Evolutionary conservation across 2,797 vertebrate species (phyloP).

Genomic region (Microctenopoma steveboyesi): DNA sequence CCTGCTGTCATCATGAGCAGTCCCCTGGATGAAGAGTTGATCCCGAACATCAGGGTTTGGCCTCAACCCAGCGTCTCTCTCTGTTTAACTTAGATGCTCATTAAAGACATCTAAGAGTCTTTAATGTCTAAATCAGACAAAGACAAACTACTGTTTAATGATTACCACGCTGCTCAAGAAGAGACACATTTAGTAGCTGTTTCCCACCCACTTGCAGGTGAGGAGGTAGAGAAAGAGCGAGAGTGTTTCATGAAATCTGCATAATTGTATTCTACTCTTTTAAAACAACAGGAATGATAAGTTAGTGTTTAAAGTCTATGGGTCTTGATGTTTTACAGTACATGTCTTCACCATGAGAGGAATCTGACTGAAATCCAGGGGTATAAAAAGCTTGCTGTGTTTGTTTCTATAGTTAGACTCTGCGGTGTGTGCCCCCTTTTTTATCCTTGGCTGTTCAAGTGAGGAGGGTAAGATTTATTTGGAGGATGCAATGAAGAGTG

Average conservation of each 20-base stretch:
- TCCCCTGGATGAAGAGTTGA: constrained; percentile 62
- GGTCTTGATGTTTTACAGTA: constrained; percentile 34
- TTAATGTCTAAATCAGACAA: constrained; percentile 57
- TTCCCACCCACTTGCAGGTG: background rate
- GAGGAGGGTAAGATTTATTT: constrained; percentile 82
- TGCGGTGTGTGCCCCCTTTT: constrained; percentile 53
- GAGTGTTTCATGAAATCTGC: constrained; percentile 1
- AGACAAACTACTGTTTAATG: constrained; percentile 42
- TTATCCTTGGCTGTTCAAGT: constrained; percentile 71
- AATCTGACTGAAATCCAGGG: constrained; percentile 60
- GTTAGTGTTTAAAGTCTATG: background rate
- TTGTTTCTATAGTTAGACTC: constrained; percentile 78
- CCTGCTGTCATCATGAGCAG: constrained; percentile 71
- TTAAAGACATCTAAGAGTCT: constrained; percentile 43
- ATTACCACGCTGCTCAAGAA: constrained; percentile 6
- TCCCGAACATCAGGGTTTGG: constrained; percentile 57
- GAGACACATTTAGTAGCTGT: constrained; percentile 6
- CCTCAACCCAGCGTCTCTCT: constrained; percentile 52
- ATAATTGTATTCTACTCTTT: background rate
- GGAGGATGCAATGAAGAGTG: constrained; percentile 81
- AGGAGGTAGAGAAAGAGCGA: background rate
- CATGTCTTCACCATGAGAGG: constrained; percentile 30
- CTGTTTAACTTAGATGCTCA: constrained; percentile 65
- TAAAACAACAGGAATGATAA: constrained; percentile 7
- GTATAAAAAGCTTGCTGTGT: constrained; percentile 74